A percentile compares a stretch with the other conserved stretches of the same genome.
phyloP scores from a whole-genome alignment of 2,113 vertebrate genomes.

The Galeopterus variegatus region DNA sequence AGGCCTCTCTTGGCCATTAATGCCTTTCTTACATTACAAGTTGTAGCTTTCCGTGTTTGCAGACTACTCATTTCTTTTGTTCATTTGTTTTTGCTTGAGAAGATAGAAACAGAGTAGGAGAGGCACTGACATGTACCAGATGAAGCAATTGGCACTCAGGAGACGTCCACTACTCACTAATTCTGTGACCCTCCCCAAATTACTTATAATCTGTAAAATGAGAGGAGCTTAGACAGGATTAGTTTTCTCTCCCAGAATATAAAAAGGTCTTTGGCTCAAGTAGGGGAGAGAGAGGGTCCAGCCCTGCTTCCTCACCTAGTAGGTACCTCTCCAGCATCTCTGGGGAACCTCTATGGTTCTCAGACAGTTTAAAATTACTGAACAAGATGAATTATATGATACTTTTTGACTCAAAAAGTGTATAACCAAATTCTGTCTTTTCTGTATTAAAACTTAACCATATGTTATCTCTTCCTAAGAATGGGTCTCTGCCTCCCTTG shows the following conservation, averaged over 20 bases:
- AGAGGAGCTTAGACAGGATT: neutral
- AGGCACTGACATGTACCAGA: neutral
- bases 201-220: neutral
- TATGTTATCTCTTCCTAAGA: neutral
- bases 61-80: neutral
- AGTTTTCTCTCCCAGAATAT: neutral
- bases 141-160: neutral
- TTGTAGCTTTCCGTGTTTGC: neutral
- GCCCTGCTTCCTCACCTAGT: neutral
- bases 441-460: neutral
- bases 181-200: neutral
- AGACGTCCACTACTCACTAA: neutral
- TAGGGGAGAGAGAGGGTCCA: neutral
- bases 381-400: neutral
- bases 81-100: slow-evolving; percentile 20
- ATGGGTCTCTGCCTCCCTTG: neutral
- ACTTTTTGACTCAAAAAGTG: neutral
- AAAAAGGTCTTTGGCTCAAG: neutral
- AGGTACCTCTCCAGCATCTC: neutral
- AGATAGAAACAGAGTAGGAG: neutral
- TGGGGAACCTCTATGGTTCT: neutral
- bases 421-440: neutral
- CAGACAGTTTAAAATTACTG: neutral
- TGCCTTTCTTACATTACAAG: neutral
- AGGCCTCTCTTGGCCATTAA: neutral